These are phyloP conservation scores for Stomorhina lunata DNA, from an alignment of 2,888 invertebrate species.

Conservation along the genomic window DNA sequence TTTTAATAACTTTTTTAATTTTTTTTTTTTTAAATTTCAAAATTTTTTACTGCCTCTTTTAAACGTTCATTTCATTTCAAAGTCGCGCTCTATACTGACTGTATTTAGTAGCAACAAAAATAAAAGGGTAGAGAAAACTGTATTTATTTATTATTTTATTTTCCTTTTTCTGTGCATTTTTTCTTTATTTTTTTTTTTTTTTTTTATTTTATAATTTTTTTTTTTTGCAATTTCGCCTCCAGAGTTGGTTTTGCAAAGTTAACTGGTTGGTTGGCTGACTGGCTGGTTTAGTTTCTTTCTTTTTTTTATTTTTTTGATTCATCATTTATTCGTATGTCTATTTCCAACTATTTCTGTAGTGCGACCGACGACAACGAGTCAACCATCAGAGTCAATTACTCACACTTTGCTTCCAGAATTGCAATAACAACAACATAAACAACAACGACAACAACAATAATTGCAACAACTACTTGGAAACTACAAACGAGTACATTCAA, in stretches of 20 bases:
- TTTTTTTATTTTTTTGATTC: slow-evolving; percentile 7
- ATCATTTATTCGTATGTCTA: slow-evolving; percentile 29
- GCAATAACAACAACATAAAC: slow-evolving; percentile 20
- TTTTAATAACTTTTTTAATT: background rate
- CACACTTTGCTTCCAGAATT: slow-evolving; percentile 57
- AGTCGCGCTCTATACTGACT: slow-evolving; percentile 77
- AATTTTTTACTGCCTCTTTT: slow-evolving; percentile 28
- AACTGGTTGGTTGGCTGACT: slow-evolving; percentile 54
- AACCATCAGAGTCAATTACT: slow-evolving; percentile 65
- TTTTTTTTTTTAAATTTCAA: slow-evolving; percentile 18
- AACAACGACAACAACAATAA: background rate
- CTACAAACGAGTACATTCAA: slow-evolving; percentile 21
- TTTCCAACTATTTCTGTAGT: slow-evolving; percentile 41
- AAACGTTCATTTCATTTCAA: slow-evolving; percentile 75
- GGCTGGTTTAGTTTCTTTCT: slow-evolving; percentile 40
- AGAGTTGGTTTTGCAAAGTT: slow-evolving; percentile 62
- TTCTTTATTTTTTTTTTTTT: no score
- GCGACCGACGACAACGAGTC: slow-evolving; percentile 51
- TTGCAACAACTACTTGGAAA: slow-evolving; percentile 21
- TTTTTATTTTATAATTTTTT: slow-evolving; percentile 1
- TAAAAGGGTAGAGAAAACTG: slow-evolving; percentile 77
- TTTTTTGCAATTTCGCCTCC: slow-evolving; percentile 45
- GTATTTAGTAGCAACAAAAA: slow-evolving; percentile 61
- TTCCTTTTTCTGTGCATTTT: slow-evolving; percentile 47
- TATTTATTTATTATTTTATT: slow-evolving; percentile 69